Evolutionary conservation across 2,113 vertebrate species (phyloP).

Genomic region (Lepisosteus osseus): DNA sequence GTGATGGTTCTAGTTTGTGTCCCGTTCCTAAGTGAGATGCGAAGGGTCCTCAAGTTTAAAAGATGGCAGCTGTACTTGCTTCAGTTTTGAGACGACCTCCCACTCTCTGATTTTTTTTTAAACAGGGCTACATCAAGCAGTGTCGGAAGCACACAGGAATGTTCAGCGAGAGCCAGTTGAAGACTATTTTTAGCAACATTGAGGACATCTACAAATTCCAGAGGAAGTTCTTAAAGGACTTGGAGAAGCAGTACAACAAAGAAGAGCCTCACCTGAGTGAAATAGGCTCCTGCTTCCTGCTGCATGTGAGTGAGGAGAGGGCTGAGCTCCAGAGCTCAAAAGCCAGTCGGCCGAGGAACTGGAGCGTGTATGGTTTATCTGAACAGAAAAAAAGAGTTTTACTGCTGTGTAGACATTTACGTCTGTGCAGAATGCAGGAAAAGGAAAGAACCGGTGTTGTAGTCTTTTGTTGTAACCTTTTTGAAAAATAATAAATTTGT

Average conservation of each 20-base stretch:
- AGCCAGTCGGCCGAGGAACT: not conserved
- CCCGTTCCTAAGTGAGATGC: too few species aligned
- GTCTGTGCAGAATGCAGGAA: too few species aligned
- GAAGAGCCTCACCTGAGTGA: conserved; percentile 90
- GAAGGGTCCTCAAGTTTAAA: too few species aligned
- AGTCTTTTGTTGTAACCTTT: too few species aligned
- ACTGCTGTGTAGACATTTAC: too few species aligned
- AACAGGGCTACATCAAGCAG: conserved; percentile 92
- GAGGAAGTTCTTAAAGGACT: conserved; percentile 87
- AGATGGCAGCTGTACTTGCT: too few species aligned
- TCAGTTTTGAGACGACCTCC: too few species aligned
- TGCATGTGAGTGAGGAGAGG: conserved; percentile 68
- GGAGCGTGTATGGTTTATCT: too few species aligned
- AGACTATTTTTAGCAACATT: conserved; percentile 96
- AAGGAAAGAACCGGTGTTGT: too few species aligned
- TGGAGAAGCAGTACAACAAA: conserved; percentile 93
- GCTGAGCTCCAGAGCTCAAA: not conserved
- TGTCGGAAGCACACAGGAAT: conserved; percentile 91
- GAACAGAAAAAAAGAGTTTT: too few species aligned
- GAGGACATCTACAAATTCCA: conserved; percentile 98
- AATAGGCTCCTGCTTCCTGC: conserved; percentile 93
- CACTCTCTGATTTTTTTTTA: conserved; percentile 8
- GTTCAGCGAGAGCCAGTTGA: conserved; percentile 84
- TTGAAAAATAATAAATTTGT: too few species aligned
- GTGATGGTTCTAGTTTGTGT: too few species aligned